phyloP scores from a whole-genome alignment of 2,113 vertebrate genomes.

The Poeciliopsis occidentalis region DNA sequence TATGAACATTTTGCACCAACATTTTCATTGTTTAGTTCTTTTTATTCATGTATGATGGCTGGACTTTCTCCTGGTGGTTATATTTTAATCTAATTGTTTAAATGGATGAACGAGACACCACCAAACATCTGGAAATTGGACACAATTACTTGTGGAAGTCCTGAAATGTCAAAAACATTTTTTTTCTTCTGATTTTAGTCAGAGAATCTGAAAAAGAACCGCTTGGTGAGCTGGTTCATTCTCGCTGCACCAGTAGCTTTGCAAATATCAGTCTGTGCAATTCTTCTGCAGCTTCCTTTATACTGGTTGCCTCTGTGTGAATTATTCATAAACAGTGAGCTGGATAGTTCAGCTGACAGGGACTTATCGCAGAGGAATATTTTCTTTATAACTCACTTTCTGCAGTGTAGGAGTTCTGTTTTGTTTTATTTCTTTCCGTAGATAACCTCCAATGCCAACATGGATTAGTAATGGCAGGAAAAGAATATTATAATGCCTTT shows the following conservation, averaged over 20 bases:
- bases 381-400: background rate
- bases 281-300: constrained; percentile 1
- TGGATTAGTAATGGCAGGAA: constrained; percentile 2
- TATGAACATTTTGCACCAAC: background rate
- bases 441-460: background rate
- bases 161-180: background rate
- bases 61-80: background rate
- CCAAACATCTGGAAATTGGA: background rate
- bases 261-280: constrained; percentile 18
- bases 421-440: background rate
- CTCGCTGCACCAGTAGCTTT: constrained; percentile 22
- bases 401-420: constrained; percentile 1
- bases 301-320: constrained; percentile 14
- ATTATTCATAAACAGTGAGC: constrained; percentile 21
- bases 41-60: background rate
- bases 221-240: constrained; percentile 35
- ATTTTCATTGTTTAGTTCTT: no score
- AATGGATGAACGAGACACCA: background rate
- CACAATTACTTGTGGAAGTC: background rate
- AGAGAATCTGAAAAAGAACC: constrained; percentile 36
- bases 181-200: background rate
- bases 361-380: background rate
- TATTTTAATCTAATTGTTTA: background rate
- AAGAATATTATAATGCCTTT: background rate
- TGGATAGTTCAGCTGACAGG: background rate